phyloP scores from a whole-genome alignment of 1,140 invertebrate species.

The Manduca sexta region DNA sequence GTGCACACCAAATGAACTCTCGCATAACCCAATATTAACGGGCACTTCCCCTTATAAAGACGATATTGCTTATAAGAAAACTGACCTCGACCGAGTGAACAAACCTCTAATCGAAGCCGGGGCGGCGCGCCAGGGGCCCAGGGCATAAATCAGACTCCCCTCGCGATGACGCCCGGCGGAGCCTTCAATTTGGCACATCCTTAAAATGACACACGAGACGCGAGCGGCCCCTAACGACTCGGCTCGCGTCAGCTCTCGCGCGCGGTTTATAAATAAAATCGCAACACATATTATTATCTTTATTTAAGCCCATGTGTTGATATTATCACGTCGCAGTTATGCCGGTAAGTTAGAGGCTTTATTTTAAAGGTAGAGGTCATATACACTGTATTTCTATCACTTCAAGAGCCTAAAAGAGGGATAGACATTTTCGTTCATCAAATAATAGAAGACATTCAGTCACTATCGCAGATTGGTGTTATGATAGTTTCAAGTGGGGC shows the following conservation, averaged over 20 bases:
- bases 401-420: too few species aligned
- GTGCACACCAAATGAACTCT: too few species aligned
- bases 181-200: conserved; percentile 72
- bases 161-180: conserved; percentile 60
- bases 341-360: too few species aligned
- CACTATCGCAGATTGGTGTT: too few species aligned
- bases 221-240: conserved; percentile 54
- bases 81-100: conserved; percentile 64
- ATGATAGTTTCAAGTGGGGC: too few species aligned
- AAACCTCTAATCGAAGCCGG: conserved; percentile 61
- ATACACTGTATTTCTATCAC: too few species aligned
- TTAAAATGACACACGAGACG: conserved; percentile 72
- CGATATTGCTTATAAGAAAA: conserved; percentile 45
- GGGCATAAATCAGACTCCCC: conserved; percentile 68
- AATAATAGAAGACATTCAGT: too few species aligned
- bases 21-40: conserved; percentile 14
- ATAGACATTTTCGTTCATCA: too few species aligned
- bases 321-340: conserved; percentile 18
- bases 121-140: conserved; percentile 30
- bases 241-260: conserved; percentile 42
- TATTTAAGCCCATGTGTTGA: conserved; percentile 19
- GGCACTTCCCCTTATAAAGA: conserved; percentile 23
- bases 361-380: too few species aligned
- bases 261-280: conserved; percentile 47
- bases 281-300: conserved; percentile 30